Evolutionary conservation across 2,797 vertebrate species (phyloP), one percentile per base, ranked within the genome.

Genomic region (Pogonophryne albipinna): DNA sequence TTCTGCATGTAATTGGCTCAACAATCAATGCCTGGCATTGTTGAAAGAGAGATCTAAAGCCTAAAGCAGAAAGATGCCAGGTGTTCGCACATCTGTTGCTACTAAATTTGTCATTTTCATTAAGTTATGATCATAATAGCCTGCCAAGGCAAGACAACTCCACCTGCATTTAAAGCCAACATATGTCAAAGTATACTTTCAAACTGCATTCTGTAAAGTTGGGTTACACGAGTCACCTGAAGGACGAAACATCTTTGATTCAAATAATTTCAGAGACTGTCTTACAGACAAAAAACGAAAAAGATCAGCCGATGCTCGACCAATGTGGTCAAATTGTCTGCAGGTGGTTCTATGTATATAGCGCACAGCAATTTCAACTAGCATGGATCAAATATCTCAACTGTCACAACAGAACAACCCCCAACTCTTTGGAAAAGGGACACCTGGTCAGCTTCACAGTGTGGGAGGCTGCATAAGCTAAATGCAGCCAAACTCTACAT

Each of bases 321-420:
- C 52, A 41, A 60, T 74, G 46, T 55, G 74, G 66, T 87, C 42
- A 83, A 84, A 89, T 87, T 78, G 66, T 84, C 72, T 86, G 81
- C 90, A 91, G 92, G 90, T 94, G 92, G 66, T 76, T 91, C 14
- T 61, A 73, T 65, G 64, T 50, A 85, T 87, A 91, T 86, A 87
- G 81, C 85, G 78, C 45, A 17, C 74, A 74, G 75, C 31, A 66
- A 78, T 71, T 81, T 87, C 60, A 65, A 41, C 71, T n/a, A 62
- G 55, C 47, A 19, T 58, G 62, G 66, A 79, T 82, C 63, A 80
- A 52, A 84, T 74, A 72, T 45, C 51, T 74, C 70, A 69, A 27
- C 66, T 90, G 91, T 92, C 91, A 93, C 76, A 93, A 92, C 86
- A 88, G 63, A 85, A 69, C 87, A 77, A 64, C 82, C 86, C 67